Evolutionary conservation across 2,888 invertebrate genomes (phyloP).

Genomic region (Phyllotreta striolata): DNA sequence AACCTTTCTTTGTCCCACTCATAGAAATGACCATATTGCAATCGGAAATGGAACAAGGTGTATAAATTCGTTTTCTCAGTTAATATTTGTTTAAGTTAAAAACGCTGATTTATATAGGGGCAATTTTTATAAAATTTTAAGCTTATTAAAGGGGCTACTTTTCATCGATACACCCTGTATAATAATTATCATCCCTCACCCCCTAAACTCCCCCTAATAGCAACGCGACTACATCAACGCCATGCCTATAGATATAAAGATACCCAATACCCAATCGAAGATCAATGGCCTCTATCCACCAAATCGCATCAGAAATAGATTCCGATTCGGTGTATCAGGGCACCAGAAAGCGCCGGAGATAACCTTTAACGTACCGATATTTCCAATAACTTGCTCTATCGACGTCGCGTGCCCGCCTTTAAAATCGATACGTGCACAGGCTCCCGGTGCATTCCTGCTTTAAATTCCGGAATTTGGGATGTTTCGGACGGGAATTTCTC

Average conservation of each 20-base stretch:
- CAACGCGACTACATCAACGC: background rate
- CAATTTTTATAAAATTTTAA: no score
- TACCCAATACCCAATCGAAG: slow-evolving; percentile 27
- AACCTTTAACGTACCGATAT: slow-evolving; percentile 49
- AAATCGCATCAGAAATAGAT: slow-evolving; percentile 48
- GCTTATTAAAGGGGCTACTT: no score
- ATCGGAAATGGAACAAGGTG: no score
- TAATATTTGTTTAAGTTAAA: no score
- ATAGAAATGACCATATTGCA: no score
- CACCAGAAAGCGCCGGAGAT: slow-evolving; percentile 44
- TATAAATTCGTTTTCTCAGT: no score
- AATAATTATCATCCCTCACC: background rate
- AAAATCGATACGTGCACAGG: slow-evolving; percentile 19
- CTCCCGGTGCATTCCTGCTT: background rate
- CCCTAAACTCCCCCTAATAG: background rate
- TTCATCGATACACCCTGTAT: slow-evolving; percentile 20
- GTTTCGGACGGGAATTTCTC: background rate
- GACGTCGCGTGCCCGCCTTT: slow-evolving; percentile 1
- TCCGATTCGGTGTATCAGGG: slow-evolving; percentile 48
- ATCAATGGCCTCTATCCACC: slow-evolving; percentile 44
- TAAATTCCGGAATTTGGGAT: background rate
- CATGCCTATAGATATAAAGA: background rate
- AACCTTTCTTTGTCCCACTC: no score
- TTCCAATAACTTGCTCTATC: slow-evolving; percentile 44
- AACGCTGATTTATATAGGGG: no score